Evolutionary conservation across 1,140 invertebrate species (phyloP), one percentile per base, ranked within the genome.

Genomic region (Ephestia elutella): DNA sequence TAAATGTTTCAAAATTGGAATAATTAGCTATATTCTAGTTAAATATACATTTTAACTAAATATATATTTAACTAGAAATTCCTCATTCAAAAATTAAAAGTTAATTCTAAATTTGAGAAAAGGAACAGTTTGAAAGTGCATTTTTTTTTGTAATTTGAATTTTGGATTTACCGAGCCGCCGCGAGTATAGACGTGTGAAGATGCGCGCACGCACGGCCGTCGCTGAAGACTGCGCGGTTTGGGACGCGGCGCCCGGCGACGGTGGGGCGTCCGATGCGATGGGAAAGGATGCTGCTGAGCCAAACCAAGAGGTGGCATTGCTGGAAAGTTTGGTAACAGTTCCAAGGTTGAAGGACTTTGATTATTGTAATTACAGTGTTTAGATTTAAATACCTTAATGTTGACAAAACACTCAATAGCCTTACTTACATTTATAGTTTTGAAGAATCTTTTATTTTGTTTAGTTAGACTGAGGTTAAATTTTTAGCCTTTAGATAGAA

Each of bases 121-220:
- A 32, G n/a, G 25, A 30, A 57, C 53, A 51, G 54, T 38, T 56
- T 60, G 54, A 60, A 56, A 60, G 53, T 56, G 54, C 54, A 51
- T 35, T 13, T 50, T 13, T 49, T 50, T 53, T 53, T 53, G 17
- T 10, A 19, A 49, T 49, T 57, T 25, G 21, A 49, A 49, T 30
- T 57, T 19, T 10, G 19, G 20, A 48, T 48, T 44, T 56, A 56
- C 54, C 54, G 54, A 48, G 9, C 15, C 20, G 38, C 11, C 19
- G 18, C 20, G 44, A n/a, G 21, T 49, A 25, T 4, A 48, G 38
- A 15, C 58, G 38, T 49, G 58, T 54, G 58, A 54, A 49, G 58
- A 55, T 60, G 58, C 35, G 48, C 59, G 48, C 59, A 48, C 44
- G 38, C 54, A 56, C 48, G 59, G 53, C 38, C 58, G 58, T 20